phyloP scores from a whole-genome alignment of 2,113 vertebrate species.

The Coreoperca whiteheadi region DNA sequence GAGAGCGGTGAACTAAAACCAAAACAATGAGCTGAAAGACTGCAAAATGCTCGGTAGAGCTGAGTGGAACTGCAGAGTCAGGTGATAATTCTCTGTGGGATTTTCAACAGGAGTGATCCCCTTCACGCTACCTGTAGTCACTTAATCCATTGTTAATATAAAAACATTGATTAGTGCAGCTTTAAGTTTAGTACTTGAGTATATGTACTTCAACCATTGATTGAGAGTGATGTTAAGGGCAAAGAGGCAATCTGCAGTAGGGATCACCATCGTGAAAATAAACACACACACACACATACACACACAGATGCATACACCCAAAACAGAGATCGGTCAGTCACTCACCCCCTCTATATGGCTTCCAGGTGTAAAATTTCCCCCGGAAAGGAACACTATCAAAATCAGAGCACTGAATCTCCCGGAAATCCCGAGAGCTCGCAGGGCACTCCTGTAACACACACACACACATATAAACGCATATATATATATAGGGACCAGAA shows the following conservation, averaged over 20 bases:
- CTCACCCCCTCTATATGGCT: constrained; percentile 95
- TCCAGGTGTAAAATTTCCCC: constrained; percentile 98
- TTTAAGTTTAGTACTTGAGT: background rate
- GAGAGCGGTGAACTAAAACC: background rate
- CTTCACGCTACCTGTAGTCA: background rate
- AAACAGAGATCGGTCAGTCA: background rate
- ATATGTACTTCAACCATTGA: background rate
- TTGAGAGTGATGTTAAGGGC: background rate
- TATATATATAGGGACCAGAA: background rate
- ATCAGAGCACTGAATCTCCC: constrained; percentile 94
- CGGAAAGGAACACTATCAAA: constrained; percentile 95
- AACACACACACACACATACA: background rate
- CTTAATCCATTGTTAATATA: background rate
- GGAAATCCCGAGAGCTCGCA: constrained; percentile 92
- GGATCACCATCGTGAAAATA: background rate
- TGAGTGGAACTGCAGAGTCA: no score
- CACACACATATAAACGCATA: constrained; percentile 9
- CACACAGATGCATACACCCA: background rate
- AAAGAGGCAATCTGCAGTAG: background rate
- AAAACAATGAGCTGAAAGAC: background rate
- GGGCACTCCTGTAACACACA: constrained; percentile 89
- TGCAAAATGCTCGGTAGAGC: background rate
- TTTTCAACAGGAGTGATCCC: no score
- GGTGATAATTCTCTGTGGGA: background rate
- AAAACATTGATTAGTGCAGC: background rate